phyloP scores from a whole-genome alignment of 2,888 invertebrate genomes.

The Dolichopus griseipennis region DNA sequence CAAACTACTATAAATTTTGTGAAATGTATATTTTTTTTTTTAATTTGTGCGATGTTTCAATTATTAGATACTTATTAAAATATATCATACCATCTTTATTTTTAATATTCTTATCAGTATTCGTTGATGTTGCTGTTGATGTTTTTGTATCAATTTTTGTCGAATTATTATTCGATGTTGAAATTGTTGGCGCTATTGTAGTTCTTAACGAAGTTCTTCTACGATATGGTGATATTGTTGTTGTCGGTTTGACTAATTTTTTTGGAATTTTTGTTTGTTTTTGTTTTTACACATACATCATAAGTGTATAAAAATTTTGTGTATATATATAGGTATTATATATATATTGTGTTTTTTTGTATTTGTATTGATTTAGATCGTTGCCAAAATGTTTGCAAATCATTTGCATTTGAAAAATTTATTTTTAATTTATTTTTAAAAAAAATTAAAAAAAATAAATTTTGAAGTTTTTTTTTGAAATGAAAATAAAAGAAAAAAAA shows the following conservation, averaged over 20 bases:
- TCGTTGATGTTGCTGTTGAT: background rate
- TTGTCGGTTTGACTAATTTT: background rate
- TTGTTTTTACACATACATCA: background rate
- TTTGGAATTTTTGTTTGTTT: background rate
- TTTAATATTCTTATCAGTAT: background rate
- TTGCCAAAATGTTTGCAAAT: no score
- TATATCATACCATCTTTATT: background rate
- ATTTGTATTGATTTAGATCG: no score
- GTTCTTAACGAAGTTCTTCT: background rate
- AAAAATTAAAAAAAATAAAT: no score
- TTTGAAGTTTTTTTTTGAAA: no score
- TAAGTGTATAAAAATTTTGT: slow-evolving; percentile 2
- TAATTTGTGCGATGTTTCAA: background rate
- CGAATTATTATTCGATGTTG: background rate
- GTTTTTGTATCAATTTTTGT: background rate
- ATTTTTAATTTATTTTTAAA: no score
- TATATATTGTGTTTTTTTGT: background rate
- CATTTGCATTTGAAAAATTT: no score
- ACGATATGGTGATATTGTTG: background rate
- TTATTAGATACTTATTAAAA: no score
- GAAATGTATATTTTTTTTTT: background rate
- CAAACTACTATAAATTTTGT: no score
- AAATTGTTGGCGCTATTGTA: background rate
- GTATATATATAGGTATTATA: background rate
- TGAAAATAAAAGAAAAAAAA: no score